Conservation (phyloP, 1,140 invertebrate species). For the Anastrepha ludens region DNA sequence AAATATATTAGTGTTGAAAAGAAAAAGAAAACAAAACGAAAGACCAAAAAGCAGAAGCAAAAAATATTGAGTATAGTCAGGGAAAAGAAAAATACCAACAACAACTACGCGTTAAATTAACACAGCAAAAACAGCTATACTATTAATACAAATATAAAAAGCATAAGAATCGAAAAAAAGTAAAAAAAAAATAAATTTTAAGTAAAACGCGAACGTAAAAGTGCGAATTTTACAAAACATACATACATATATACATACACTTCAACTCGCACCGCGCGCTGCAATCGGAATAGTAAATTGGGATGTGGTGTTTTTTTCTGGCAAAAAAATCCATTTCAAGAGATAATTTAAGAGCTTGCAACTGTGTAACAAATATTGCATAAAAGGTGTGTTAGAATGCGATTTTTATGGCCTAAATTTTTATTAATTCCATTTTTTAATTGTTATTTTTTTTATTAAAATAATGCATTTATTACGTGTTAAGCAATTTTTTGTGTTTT, state of each 20-base stretch:
- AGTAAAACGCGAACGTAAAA: not conserved
- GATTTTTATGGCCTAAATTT: not conserved
- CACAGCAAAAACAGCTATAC: constrained; percentile 30
- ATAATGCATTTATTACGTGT: constrained; percentile 8
- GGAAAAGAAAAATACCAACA: not conserved
- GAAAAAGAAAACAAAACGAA: not conserved
- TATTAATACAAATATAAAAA: constrained; percentile 2
- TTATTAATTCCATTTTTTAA: not conserved
- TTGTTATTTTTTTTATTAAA: not conserved
- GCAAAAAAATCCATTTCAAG: not conserved
- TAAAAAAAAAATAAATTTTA: not conserved
- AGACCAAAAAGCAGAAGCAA: not conserved
- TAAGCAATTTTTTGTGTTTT: constrained; percentile 13
- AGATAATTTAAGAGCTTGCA: not conserved
- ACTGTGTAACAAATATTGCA: constrained; percentile 42
- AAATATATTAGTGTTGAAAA: constrained; percentile 16
- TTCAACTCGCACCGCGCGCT: not conserved
- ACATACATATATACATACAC: not conserved
- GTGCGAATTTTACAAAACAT: not conserved
- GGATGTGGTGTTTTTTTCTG: not conserved
- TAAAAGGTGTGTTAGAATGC: constrained; percentile 21
- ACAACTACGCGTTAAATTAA: constrained; percentile 14
- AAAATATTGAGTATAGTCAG: constrained; percentile 20
- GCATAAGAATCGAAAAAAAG: constrained; percentile 3
- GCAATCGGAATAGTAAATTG: not conserved